These are phyloP conservation scores for Steinernema hermaphroditum DNA, from an alignment of 2,888 invertebrate species.

Conservation along the genomic window DNA sequence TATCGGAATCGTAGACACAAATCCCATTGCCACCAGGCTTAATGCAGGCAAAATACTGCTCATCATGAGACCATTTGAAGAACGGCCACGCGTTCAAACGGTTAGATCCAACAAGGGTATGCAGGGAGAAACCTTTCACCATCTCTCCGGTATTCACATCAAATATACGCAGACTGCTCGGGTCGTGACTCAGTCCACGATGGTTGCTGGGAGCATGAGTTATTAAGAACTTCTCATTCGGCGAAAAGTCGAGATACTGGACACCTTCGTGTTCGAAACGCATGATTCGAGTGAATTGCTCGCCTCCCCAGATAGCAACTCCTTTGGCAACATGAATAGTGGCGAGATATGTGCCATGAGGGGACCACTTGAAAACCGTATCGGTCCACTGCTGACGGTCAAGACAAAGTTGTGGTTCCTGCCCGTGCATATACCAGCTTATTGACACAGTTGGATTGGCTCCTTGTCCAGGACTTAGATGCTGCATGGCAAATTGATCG, in stretches of 20 bases:
- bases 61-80: conserved; percentile 74
- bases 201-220: conserved; percentile 80
- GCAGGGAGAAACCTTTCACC: conserved; percentile 58
- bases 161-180: conserved; percentile 86
- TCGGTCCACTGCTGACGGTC: conserved; percentile 84
- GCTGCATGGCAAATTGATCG: conserved; percentile 90
- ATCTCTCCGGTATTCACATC: conserved; percentile 81
- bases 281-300: conserved; percentile 85
- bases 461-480: conserved; percentile 73
- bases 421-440: conserved; percentile 51
- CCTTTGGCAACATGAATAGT: conserved; percentile 93
- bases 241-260: conserved; percentile 94
- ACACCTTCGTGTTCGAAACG: conserved; percentile 81
- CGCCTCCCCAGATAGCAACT: conserved; percentile 95
- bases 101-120: conserved; percentile 47
- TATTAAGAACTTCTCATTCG: conserved; percentile 92
- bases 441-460: conserved; percentile 44
- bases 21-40: conserved; percentile 70
- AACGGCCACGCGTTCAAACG: conserved; percentile 73
- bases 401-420: conserved; percentile 16
- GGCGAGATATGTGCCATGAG: conserved; percentile 89
- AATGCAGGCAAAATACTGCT: conserved; percentile 62
- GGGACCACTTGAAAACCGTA: conserved; percentile 95
- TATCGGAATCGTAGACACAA: conserved; percentile 92
- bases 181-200: conserved; percentile 73